A percentile compares a stretch with the other conserved stretches of the same genome.
These are phyloP conservation scores for Thymallus thymallus DNA, from an alignment of 2,113 vertebrate species.

Conservation along the genomic window DNA sequence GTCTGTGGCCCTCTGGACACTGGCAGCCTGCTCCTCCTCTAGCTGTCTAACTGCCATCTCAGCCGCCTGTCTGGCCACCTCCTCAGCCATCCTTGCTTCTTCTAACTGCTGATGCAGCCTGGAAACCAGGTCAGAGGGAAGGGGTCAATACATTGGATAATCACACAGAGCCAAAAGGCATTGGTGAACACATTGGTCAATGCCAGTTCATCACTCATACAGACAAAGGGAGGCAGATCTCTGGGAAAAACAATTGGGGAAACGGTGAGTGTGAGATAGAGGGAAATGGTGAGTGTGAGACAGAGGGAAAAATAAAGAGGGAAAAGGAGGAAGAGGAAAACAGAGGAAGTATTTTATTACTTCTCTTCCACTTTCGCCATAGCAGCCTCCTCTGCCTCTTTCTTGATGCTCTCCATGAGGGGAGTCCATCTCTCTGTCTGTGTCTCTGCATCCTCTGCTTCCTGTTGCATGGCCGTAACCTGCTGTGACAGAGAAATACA, in stretches of 20 bases:
- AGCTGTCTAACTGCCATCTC: constrained; percentile 69
- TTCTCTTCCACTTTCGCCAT: constrained; percentile 72
- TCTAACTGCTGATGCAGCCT: constrained; percentile 66
- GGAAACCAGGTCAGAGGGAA: neutral
- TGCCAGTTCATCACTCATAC: too few species aligned
- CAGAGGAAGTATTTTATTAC: constrained; percentile 42
- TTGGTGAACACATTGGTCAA: neutral
- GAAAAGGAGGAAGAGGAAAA: neutral
- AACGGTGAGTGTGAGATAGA: too few species aligned
- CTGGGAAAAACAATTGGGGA: neutral
- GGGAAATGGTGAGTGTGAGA: neutral
- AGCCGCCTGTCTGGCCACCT: constrained; percentile 68
- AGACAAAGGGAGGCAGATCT: neutral
- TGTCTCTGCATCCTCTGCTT: constrained; percentile 69
- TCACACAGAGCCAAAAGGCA: neutral
- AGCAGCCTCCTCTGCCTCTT: constrained; percentile 66
- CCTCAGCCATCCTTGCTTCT: constrained; percentile 66
- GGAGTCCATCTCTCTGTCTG: constrained; percentile 74
- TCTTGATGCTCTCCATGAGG: constrained; percentile 69
- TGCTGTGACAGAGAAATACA: neutral
- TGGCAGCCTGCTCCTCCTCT: constrained; percentile 41
- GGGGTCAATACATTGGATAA: neutral
- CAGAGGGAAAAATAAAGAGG: neutral
- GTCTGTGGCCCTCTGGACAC: neutral
- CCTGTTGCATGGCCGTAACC: neutral